Evolutionary conservation across 2,888 invertebrate species (phyloP), one percentile per base, ranked within the genome.

Genomic region (Strigamia maritima): DNA sequence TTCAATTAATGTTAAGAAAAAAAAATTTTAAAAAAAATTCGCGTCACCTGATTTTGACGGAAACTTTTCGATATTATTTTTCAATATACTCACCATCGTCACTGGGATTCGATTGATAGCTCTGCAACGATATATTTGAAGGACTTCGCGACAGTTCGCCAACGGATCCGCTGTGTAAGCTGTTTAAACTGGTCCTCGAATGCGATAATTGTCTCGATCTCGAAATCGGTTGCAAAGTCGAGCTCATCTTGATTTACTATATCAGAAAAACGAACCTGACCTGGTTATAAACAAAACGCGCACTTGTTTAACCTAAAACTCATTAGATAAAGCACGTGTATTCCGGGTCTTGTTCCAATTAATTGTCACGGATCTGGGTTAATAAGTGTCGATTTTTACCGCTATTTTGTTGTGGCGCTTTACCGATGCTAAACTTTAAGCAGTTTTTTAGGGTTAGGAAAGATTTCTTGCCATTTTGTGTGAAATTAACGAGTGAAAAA

Each of bases 401-500:
- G n/a, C n/a, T n/a, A n/a, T n/a, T n/a, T n/a, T n/a, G n/a, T n/a
- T n/a, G n/a, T n/a, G n/a, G n/a, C n/a, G n/a, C n/a, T n/a, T n/a
- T n/a, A n/a, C n/a, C n/a, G n/a, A n/a, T n/a, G n/a, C n/a, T n/a
- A n/a, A n/a, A n/a, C n/a, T n/a, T n/a, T n/a, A n/a, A n/a, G n/a
- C n/a, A n/a, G n/a, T n/a, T n/a, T n/a, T n/a, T n/a, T n/a, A n/a
- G n/a, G n/a, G n/a, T n/a, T n/a, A n/a, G n/a, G n/a, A n/a, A n/a
- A n/a, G n/a, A n/a, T n/a, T n/a, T n/a, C n/a, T n/a, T n/a, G n/a
- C n/a, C n/a, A n/a, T n/a, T n/a, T n/a, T n/a, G n/a, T n/a, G 35
- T 35, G 8, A 75, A 28, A 76, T 76, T 80, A 35, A 35, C 35
- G 7, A 8, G 0, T 35, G 44, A n/a, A 85, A 83, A 79, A 98